Evolutionary conservation across 1,140 invertebrate species (phyloP), one percentile per base, ranked within the genome.

Genomic region (Drosophila navojoa): DNA sequence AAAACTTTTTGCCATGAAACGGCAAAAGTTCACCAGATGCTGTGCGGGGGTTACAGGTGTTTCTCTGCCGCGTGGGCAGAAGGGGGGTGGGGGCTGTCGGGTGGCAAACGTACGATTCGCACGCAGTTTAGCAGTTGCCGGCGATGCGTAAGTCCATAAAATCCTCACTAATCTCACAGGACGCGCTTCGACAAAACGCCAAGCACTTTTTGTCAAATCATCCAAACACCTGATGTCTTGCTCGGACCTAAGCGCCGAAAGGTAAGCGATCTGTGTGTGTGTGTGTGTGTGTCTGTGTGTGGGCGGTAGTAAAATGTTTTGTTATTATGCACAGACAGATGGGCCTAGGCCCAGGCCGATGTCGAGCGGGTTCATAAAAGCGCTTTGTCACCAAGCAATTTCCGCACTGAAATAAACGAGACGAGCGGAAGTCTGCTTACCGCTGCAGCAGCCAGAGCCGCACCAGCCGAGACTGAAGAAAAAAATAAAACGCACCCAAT

Each of bases 131-230:
- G 63, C 79, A 42, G 35, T 50, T 47, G 35, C 32, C 72, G 45
- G 55, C 74, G 60, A 75, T 73, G 85, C 79, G 74, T 90, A 89
- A 90, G 84, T 80, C 84, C 84, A 89, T 89, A 89, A 89, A 89
- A 89, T 89, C 84, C 84, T 49, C 85, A 90, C 84, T 89, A 89
- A 89, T 89, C 84, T 89, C 78, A 35, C 73, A 70, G 71, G 67
- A 75, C 70, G 79, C 63, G 70, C 71, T 89, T 87, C 82, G 84
- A 87, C 82, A 87, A 87, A 87, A 87, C 70, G 73, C 76, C 85
- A 80, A 89, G 79, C 85, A 72, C 77, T 89, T 89, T 89, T 89
- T 89, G 84, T 78, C 84, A 89, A 89, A 89, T 89, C 84, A 89
- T 90, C 69, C 85, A 72, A 74, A 81, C 84, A 89, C 84, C 84